Conservation (phyloP, 2,888 invertebrate species). For the Lochmaea crataegi region DNA sequence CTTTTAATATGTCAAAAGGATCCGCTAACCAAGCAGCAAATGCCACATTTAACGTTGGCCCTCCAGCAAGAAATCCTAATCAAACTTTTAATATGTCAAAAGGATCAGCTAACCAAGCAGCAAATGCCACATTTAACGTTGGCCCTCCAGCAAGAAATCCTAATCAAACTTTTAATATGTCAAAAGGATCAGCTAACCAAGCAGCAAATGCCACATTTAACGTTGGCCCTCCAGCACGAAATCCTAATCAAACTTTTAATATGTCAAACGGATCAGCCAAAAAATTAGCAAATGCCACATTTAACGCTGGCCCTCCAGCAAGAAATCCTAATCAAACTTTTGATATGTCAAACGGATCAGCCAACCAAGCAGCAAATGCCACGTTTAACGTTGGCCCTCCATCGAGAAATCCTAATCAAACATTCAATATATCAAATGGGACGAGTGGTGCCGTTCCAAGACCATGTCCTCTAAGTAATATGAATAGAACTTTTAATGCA, state of each 20-base stretch:
- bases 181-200: background rate
- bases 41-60: background rate
- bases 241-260: background rate
- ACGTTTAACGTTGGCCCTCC: background rate
- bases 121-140: background rate
- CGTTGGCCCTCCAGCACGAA: background rate
- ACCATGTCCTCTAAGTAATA: background rate
- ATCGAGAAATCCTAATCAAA: background rate
- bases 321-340: background rate
- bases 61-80: background rate
- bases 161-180: background rate
- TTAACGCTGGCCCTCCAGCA: background rate
- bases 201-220: background rate
- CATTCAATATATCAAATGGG: background rate
- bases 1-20: too few species aligned
- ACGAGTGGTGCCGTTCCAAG: too few species aligned
- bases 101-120: background rate
- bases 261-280: background rate
- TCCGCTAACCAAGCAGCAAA: background rate
- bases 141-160: background rate
- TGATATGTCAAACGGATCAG: background rate
- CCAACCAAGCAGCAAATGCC: background rate
- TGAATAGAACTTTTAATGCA: background rate
- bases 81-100: slow-evolving; percentile 6
- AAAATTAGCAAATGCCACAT: background rate